Conservation (phyloP, 2,797 vertebrate species). For the Sebastes itinus region DNA sequence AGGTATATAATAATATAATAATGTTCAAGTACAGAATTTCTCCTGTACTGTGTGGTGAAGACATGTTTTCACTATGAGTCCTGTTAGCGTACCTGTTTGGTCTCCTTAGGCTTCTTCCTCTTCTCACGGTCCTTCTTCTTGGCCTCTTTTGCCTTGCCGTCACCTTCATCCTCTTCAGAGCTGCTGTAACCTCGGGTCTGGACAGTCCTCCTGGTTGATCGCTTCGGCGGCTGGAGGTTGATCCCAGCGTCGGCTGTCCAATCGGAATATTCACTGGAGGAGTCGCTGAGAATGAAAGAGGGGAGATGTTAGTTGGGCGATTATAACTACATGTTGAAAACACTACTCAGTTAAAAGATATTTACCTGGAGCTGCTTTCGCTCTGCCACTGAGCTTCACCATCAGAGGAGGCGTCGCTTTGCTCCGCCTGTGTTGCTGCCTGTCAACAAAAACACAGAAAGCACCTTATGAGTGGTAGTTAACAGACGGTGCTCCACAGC, state of each 20-base stretch:
- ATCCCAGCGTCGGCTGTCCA: slow-evolving; percentile 99
- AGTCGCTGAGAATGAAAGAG: slow-evolving; percentile 83
- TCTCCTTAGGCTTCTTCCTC: slow-evolving; percentile 88
- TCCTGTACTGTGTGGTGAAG: not conserved
- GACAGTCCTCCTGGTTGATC: slow-evolving; percentile 87
- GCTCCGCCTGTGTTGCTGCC: slow-evolving; percentile 87
- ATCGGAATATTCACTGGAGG: slow-evolving; percentile 98
- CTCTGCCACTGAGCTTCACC: slow-evolving; percentile 92
- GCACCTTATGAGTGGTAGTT: not conserved
- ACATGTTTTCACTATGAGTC: not conserved
- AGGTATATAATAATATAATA: slow-evolving; percentile 1
- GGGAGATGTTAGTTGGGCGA: not conserved
- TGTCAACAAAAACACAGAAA: slow-evolving; percentile 55
- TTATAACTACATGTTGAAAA: not conserved
- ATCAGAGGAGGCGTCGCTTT: slow-evolving; percentile 89
- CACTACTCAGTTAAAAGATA: not conserved
- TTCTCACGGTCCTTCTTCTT: slow-evolving; percentile 73
- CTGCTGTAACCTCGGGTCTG: slow-evolving; percentile 89
- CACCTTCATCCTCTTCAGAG: slow-evolving; percentile 88
- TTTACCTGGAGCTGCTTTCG: slow-evolving; percentile 94
- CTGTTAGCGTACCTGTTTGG: slow-evolving; percentile 84
- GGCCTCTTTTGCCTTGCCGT: slow-evolving; percentile 54
- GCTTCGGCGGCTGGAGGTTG: slow-evolving; percentile 97
- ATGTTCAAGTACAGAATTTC: not conserved
- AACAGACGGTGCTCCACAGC: not conserved